phyloP scores from a whole-genome alignment of 2,797 vertebrate genomes.

The Macrochelys suwanniensis region DNA sequence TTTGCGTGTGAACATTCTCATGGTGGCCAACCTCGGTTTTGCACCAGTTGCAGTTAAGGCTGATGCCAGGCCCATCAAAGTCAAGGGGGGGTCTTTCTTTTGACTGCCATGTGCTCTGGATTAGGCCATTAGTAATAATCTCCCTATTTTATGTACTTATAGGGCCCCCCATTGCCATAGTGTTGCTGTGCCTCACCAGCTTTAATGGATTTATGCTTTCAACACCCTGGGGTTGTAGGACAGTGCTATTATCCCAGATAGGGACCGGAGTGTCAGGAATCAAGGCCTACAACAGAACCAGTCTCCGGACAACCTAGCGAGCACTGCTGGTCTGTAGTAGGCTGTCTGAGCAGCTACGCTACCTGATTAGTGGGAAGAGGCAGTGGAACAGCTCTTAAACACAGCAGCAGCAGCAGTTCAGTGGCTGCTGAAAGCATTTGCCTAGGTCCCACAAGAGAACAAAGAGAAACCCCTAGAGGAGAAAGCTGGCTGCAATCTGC shows the following conservation, averaged over 20 bases:
- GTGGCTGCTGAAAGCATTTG: not conserved
- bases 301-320: not conserved
- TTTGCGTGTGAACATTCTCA: not conserved
- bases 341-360: not conserved
- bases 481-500: not conserved
- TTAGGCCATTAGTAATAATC: not conserved
- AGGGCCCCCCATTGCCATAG: not conserved
- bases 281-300: not conserved
- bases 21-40: not conserved
- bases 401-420: not conserved
- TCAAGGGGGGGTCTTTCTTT: not conserved
- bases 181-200: not conserved
- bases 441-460: not conserved
- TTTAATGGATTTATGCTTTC: not conserved
- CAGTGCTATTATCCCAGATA: not conserved
- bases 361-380: not conserved
- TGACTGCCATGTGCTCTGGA: not conserved
- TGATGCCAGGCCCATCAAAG: not conserved
- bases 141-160: not conserved
- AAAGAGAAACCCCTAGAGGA: not conserved
- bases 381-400: not conserved
- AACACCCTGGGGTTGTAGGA: too few relatives aligned
- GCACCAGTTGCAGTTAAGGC: not conserved
- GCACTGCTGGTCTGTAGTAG: not conserved
- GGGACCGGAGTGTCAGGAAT: not conserved